Percentiles rank a stretch among this genome's conserved stretches.
Evolutionary conservation across 2,797 vertebrate genomes (phyloP).

Genomic region (Sebastes vulpes): DNA sequence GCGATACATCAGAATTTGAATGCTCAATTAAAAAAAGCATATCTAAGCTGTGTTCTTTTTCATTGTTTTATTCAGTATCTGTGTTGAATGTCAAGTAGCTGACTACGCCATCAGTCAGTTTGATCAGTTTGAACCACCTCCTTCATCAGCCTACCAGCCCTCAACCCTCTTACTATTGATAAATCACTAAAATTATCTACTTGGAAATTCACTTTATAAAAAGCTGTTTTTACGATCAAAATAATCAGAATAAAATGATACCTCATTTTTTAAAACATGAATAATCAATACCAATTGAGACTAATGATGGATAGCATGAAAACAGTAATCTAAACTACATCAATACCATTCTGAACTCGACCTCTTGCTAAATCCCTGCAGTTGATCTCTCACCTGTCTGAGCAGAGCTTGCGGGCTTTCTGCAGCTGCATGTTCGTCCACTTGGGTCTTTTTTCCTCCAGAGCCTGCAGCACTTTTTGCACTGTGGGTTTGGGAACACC

Average conservation of each 20-base stretch:
- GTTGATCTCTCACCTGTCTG: constrained; percentile 86
- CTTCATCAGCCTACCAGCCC: constrained; percentile 26
- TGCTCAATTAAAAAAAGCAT: constrained; percentile 64
- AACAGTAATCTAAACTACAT: constrained; percentile 18
- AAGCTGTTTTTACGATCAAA: constrained; percentile 25
- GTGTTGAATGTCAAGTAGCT: constrained; percentile 47
- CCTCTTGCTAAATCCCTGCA: constrained; percentile 13
- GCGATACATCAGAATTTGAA: constrained; percentile 67
- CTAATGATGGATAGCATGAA: constrained; percentile 33
- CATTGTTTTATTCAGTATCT: constrained; percentile 43
- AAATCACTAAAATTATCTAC: constrained; percentile 40
- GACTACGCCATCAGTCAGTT: constrained; percentile 58
- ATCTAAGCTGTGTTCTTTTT: constrained; percentile 33
- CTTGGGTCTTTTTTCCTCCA: constrained; percentile 92
- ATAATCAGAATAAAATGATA: constrained; percentile 6
- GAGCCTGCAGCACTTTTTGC: constrained; percentile 90
- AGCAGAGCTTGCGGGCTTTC: constrained; percentile 91
- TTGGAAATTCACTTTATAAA: constrained; percentile 45
- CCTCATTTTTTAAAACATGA: constrained; percentile 19
- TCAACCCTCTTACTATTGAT: constrained; percentile 30
- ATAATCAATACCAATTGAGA: constrained; percentile 40
- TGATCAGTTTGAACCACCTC: constrained; percentile 33
- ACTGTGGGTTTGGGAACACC: constrained; percentile 88
- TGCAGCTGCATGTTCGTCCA: constrained; percentile 92
- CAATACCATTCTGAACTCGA: constrained; percentile 35